Conservation (phyloP, 2,888 invertebrate species). For the Eueremaeus valkanovi region DNA sequence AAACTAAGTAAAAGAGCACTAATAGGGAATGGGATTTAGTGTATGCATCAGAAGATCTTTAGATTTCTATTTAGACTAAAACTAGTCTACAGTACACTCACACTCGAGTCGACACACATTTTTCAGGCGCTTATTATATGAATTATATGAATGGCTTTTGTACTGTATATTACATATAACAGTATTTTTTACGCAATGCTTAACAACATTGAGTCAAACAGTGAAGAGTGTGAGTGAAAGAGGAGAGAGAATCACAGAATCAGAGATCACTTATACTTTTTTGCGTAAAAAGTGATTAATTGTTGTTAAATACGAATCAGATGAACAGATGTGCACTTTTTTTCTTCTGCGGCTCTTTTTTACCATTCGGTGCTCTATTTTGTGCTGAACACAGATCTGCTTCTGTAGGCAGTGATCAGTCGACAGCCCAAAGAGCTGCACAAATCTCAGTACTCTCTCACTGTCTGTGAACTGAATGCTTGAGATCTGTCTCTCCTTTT, state of each 20-base stretch:
- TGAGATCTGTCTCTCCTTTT: too few relatives aligned
- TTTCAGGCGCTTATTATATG: neutral
- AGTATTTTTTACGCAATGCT: too few relatives aligned
- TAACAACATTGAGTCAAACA: too few relatives aligned
- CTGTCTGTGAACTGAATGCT: too few relatives aligned
- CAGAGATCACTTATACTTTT: neutral
- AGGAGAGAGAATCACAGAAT: neutral
- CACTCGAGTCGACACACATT: neutral
- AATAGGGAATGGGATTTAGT: neutral
- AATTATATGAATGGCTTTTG: constrained; percentile 4
- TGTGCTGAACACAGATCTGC: too few relatives aligned
- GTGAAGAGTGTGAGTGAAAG: too few relatives aligned
- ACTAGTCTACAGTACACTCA: neutral
- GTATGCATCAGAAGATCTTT: neutral
- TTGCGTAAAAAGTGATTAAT: constrained; percentile 7
- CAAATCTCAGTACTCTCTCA: too few relatives aligned
- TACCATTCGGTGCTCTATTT: too few relatives aligned
- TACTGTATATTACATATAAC: too few relatives aligned
- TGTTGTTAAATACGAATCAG: constrained; percentile 16
- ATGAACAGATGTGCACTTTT: constrained; percentile 27
- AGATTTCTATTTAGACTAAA: neutral
- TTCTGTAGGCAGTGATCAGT: too few relatives aligned
- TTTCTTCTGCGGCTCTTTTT: neutral
- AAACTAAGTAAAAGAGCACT: neutral
- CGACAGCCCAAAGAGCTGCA: too few relatives aligned